These are phyloP conservation scores for Hippocampus kuda DNA, from an alignment of 2,797 vertebrate genomes.

Conservation along the genomic window DNA sequence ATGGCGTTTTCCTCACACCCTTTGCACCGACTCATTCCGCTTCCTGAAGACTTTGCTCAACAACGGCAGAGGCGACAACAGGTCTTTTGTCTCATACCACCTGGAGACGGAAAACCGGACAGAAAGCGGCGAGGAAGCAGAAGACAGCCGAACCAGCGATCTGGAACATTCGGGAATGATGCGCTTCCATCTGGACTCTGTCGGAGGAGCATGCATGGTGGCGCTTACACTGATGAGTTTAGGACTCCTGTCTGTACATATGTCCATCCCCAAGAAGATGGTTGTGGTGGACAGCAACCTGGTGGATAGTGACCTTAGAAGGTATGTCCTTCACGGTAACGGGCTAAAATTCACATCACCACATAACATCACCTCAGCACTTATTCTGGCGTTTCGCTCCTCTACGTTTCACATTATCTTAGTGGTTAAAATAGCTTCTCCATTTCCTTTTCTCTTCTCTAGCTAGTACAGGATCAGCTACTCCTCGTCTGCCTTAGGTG, in stretches of 20 bases:
- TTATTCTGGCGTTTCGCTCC: too few species aligned
- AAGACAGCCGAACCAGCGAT: not conserved
- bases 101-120: slow-evolving; percentile 53
- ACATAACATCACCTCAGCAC: too few species aligned
- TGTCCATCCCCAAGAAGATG: slow-evolving; percentile 87
- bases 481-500: too few species aligned
- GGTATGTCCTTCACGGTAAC: slow-evolving; percentile 37
- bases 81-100: slow-evolving; percentile 58
- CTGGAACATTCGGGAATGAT: slow-evolving; percentile 61
- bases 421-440: too few species aligned
- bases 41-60: slow-evolving; percentile 68
- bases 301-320: slow-evolving; percentile 85
- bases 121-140: slow-evolving; percentile 43
- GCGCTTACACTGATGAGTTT: slow-evolving; percentile 77
- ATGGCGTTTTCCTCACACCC: slow-evolving; percentile 78
- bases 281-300: slow-evolving; percentile 88
- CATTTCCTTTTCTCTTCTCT: too few species aligned
- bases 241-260: slow-evolving; percentile 73
- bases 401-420: too few species aligned
- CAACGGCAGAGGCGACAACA: slow-evolving; percentile 45
- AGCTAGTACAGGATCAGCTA: too few species aligned
- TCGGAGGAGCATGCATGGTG: slow-evolving; percentile 74
- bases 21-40: slow-evolving; percentile 76
- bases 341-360: too few species aligned
- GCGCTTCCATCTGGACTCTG: slow-evolving; percentile 72